Evolutionary conservation across 2,888 invertebrate species (phyloP).

Genomic region (Listrodromus nycthemerus): DNA sequence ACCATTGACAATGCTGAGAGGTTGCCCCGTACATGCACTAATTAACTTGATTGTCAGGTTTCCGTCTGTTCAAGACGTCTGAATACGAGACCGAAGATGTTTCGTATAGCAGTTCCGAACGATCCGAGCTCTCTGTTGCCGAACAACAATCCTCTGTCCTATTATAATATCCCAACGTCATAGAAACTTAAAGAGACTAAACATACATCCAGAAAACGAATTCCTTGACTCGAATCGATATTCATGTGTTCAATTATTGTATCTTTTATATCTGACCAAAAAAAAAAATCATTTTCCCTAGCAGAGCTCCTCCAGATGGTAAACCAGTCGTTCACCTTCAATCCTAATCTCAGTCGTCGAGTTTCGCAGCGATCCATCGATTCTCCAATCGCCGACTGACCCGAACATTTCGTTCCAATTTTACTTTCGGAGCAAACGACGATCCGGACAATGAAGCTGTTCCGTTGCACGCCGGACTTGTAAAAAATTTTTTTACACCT

Average conservation of each 20-base stretch:
- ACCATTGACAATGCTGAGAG: neutral
- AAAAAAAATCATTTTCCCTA: neutral
- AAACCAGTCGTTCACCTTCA: neutral
- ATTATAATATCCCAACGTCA: neutral
- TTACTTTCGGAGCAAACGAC: neutral
- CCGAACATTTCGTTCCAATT: neutral
- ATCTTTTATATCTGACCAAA: neutral
- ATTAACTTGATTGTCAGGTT: neutral
- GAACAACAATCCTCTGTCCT: neutral
- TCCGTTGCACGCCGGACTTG: neutral
- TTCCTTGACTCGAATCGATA: neutral
- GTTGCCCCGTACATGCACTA: neutral
- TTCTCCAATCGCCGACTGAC: neutral
- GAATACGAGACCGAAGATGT: neutral
- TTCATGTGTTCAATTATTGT: no score
- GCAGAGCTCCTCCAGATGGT: neutral
- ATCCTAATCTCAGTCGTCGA: neutral
- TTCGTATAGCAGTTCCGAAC: neutral
- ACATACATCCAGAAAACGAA: neutral
- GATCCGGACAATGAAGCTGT: neutral
- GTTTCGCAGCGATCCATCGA: neutral
- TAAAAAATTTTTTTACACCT: constrained; percentile 11
- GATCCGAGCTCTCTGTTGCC: neutral
- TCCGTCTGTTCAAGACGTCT: neutral
- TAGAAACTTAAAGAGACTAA: neutral